Base-by-base conservation (phyloP, 2,113 vertebrate species). In the Melanocharis versteri region DNA sequence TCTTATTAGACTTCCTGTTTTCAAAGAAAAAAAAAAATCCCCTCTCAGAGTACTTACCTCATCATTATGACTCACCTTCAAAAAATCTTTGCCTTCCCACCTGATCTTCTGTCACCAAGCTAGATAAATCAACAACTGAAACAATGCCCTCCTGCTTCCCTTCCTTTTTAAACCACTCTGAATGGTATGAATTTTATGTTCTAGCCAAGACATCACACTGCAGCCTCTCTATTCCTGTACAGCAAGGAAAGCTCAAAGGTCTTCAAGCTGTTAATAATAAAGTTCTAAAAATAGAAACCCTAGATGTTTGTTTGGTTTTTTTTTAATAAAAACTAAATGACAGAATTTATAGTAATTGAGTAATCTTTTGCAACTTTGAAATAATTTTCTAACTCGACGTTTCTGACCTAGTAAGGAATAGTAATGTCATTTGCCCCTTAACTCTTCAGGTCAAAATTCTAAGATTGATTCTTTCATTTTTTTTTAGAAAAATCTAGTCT, bases 111-210 rank as follows among this genome's bases (percentile, higher is more conserved):
- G 65, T 93, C 73, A 89, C 48, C 48, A 89, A 82, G 54, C 23
- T 60, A 65, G 53, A 58, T 75, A 95, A 89, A 91, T 89, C 81
- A 78, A 47, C 66, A 86, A 82, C 50, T 91, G 81, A 91, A 93
- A 76, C 45, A 87, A 64, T 79, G 53, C 16, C 28, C 40, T 82
- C 35, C 57, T 89, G 42, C 44, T 91, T 87, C 37, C 31, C 31
- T 60, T 90, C 1, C 1, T 44, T 86, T 94, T 86, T 65, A 87
- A 73, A 87, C 56, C 27, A 18, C 16, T 69, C 14, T 45, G 28
- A 94, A 51, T 37, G 4, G 10, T 60, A 53, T 11, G 44, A 82
- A 44, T 84, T 75, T 87, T 68, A 37, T 53, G 6, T 71, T 87
- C 48, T 15, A 66, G 28, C 30, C 73, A 68, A 39, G 40, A 73